Conservation (phyloP, 2,797 vertebrate species). For the Sebastes kiyomatsui region DNA sequence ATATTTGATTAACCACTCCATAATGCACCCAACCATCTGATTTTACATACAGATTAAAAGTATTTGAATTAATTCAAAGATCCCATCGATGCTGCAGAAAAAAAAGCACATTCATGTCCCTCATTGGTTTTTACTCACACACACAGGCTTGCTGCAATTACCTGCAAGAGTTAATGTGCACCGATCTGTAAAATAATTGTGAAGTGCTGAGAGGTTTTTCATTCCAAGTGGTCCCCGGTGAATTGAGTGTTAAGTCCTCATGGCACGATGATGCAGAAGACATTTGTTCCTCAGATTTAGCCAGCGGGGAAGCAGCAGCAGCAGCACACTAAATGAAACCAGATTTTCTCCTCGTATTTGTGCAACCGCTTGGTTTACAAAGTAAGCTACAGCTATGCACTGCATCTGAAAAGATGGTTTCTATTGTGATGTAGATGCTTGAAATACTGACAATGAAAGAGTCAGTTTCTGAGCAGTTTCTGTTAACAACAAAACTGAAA, state of each 20-base stretch:
- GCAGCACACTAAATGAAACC: constrained; percentile 65
- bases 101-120: constrained; percentile 21
- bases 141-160: constrained; percentile 64
- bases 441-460: not conserved
- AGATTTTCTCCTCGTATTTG: constrained; percentile 61
- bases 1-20: not conserved
- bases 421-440: not conserved
- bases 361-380: constrained; percentile 49
- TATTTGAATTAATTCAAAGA: constrained; percentile 24
- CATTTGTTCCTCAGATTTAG: constrained; percentile 72
- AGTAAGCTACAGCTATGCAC: constrained; percentile 17
- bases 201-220: constrained; percentile 77
- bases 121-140: constrained; percentile 46
- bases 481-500: not conserved
- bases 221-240: constrained; percentile 72
- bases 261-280: constrained; percentile 65
- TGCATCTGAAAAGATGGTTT: constrained; percentile 13
- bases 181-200: constrained; percentile 77
- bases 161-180: constrained; percentile 77
- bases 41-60: constrained; percentile 17
- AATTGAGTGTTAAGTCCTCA: constrained; percentile 75
- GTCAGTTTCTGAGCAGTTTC: not conserved
- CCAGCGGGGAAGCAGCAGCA: constrained; percentile 62
- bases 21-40: constrained; percentile 13
- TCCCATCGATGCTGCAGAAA: not conserved